Base-by-base conservation (phyloP, 2,888 invertebrate genomes). In the Carabus problematicus region DNA sequence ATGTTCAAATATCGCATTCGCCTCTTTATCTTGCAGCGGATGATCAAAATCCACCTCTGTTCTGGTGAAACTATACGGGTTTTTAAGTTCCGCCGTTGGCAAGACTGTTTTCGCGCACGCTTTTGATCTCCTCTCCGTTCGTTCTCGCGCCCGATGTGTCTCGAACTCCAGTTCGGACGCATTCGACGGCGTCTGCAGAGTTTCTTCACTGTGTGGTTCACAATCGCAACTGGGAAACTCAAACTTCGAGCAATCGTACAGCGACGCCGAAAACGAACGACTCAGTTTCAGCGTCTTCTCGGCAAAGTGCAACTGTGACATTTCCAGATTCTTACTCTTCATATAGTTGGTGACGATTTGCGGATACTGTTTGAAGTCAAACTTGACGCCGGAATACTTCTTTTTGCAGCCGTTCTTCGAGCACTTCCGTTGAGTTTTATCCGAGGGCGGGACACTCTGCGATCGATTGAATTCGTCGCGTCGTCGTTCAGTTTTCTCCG, bases 121-220 rank as follows among this genome's bases (percentile, higher is more conserved):
- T 42, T 64, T 56, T 16, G 16, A 43, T 59, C 39, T 54, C 19
- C 72, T 54, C 71, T 72, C 12, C 42, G 71, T 64, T 58, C 72
- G 68, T 18, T 68, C 64, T 66, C 59, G 67, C 68, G 62, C 41
- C 7, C 77, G 82, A 73, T 84, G 84, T 0, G 82, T 83, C 63
- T 84, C 84, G 72, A 84, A 86, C 74, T 86, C 86, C 81, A 91
- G 85, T 77, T 92, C 92, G 0, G 92, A 91, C 41, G 92, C 92
- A 78, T 92, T 92, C 0, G 91, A 91, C 0, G 92, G 92, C 0
- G 92, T 92, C 77, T 91, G 91, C 49, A 91, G 81, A 72, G 86
- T 83, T 39, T 87, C 87, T 52, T 85, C 84, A 79, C 85, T 83
- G 74, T 84, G 79, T 73, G 84, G 83, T 73, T 85, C 85, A 73